Evolutionary conservation across 2,113 vertebrate genomes (phyloP), one percentile per base, ranked within the genome.

Genomic region (Trochalopteron elliotii): DNA sequence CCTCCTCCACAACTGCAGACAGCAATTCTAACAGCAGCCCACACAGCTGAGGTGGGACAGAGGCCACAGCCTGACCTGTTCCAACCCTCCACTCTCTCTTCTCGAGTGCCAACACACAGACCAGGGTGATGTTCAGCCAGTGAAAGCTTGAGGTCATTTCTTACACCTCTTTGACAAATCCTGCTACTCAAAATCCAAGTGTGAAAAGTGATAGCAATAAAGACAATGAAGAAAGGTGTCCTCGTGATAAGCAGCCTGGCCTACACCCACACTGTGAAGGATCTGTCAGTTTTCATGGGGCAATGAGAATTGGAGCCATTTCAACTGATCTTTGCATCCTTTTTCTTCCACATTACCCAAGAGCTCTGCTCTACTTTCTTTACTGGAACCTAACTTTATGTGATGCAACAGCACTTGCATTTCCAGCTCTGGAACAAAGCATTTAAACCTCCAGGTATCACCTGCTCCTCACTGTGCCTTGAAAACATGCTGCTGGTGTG

Each of bases 171-270:
- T 20, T 64, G 40, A 50, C 15, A 79, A 89, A 39, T 59, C 49
- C 53, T 87, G 63, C 30, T 64, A 69, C 33, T 42, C 15, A n/a
- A 14, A 12, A 42, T 25, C 15, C 1, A 8, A 86, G 35, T 3
- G 11, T 57, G 55, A 77, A 83, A 94, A 93, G n/a, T 17, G 10
- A 22, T 31, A 76, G 28, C 75, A 64, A 42, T 47, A 18, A 63
- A 59, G 33, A 71, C 33, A 67, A 17, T 17, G 55, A 67, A 82
- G 47, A 28, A n/a, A 40, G 17, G 15, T 23, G 15, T 70, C 28
- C 23, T 59, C 42, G 20, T 0, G 0, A 42, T 33, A 56, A 76
- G 59, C 0, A 1, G 39, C n/a, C 15, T 2, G 9, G 44, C 20
- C 49, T 49, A 31, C 4, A 33, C 9, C 31, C 18, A 31, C 9